These are phyloP conservation scores for Heliconius charithonia DNA, from an alignment of 2,888 invertebrate genomes.

Conservation along the genomic window DNA sequence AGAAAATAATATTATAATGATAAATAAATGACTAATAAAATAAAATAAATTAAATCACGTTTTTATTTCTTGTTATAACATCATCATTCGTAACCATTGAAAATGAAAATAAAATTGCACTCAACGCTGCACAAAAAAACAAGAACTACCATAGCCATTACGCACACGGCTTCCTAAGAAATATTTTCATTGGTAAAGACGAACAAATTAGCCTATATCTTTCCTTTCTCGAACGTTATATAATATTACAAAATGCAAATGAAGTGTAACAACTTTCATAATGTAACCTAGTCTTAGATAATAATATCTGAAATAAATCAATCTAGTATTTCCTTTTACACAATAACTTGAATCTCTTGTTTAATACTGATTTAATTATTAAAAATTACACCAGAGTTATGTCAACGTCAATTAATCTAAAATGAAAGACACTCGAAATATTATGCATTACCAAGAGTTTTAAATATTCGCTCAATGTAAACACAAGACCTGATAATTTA, in stretches of 20 bases:
- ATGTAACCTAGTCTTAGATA: constrained; percentile 20
- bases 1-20: not conserved
- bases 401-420: not conserved
- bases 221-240: not conserved
- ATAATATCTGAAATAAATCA: constrained; percentile 20
- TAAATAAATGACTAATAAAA: not conserved
- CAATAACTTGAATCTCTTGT: constrained; percentile 1
- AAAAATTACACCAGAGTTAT: not conserved
- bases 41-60: not conserved
- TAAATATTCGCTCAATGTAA: not conserved
- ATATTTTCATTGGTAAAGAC: not conserved
- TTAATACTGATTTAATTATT: not conserved
- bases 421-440: not conserved
- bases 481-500: not conserved
- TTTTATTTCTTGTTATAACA: not conserved
- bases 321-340: constrained; percentile 9
- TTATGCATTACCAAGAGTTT: not conserved
- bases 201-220: not conserved
- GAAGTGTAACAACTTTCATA: constrained; percentile 17
- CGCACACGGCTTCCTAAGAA: not conserved
- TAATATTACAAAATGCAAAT: constrained; percentile 19
- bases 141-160: not conserved
- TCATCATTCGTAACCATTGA: not conserved
- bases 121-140: not conserved
- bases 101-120: not conserved